Conservation (phyloP, 2,113 vertebrate species). For the Oxyura jamaicensis region DNA sequence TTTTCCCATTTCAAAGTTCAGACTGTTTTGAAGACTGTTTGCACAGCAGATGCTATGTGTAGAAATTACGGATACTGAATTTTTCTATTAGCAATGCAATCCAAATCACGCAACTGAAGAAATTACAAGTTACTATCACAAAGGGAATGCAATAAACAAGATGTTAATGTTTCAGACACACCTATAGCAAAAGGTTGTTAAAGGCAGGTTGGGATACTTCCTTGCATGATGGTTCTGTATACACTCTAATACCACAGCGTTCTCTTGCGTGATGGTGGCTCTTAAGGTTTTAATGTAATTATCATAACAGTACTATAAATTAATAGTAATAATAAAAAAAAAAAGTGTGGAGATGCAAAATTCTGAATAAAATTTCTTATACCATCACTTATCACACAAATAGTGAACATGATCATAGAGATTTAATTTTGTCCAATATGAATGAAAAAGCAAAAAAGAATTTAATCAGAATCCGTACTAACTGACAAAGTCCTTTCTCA, state of each 20-base stretch:
- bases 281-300: not conserved
- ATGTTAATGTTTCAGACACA: not conserved
- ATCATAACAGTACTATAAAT: not conserved
- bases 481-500: not conserved
- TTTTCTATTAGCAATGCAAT: not conserved
- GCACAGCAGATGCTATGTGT: not conserved
- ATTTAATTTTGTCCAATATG: not conserved
- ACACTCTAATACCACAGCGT: not conserved
- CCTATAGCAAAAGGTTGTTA: not conserved
- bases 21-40: not conserved
- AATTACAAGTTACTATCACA: not conserved
- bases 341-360: not conserved
- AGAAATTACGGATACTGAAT: not conserved
- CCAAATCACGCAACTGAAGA: not conserved
- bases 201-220: not conserved
- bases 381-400: not conserved
- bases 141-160: not conserved
- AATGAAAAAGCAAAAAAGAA: not conserved
- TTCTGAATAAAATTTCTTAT: not conserved
- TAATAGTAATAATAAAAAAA: not conserved
- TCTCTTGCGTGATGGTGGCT: not conserved
- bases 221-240: not conserved
- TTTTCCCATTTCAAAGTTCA: not conserved
- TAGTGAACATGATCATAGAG: not conserved
- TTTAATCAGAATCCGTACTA: not conserved